phyloP scores from a whole-genome alignment of 2,888 invertebrate genomes.

The Pristionchus exspectatus region DNA sequence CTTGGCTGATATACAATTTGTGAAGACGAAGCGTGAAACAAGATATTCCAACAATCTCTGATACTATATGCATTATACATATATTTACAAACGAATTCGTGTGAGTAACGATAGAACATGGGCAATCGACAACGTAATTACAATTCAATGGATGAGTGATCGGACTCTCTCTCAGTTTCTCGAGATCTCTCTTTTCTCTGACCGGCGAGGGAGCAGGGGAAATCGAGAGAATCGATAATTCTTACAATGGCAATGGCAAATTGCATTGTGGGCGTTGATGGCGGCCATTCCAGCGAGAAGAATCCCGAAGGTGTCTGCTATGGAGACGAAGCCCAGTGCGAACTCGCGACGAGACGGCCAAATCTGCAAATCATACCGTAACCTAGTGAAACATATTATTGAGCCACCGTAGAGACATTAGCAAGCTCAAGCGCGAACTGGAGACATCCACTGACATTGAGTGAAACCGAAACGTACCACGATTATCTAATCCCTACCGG shows the following conservation, averaged over 20 bases:
- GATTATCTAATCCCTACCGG: too few species aligned
- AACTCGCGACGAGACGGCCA: slow-evolving; percentile 81
- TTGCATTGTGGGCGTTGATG: slow-evolving; percentile 87
- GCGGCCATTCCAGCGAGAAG: slow-evolving; percentile 86
- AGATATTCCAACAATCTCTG: background rate
- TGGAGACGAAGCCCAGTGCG: slow-evolving; percentile 87
- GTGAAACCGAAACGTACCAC: too few species aligned
- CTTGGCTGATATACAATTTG: background rate
- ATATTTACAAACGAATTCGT: background rate
- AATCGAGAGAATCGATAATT: background rate
- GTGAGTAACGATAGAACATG: too few species aligned
- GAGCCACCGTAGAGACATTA: too few species aligned
- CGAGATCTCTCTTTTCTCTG: background rate
- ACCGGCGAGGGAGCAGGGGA: background rate
- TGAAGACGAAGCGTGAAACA: background rate
- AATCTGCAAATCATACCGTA: slow-evolving; percentile 60
- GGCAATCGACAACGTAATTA: too few species aligned
- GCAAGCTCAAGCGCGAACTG: too few species aligned
- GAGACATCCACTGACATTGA: too few species aligned
- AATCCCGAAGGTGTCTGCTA: slow-evolving; percentile 86
- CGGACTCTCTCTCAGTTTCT: too few species aligned
- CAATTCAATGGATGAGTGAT: too few species aligned
- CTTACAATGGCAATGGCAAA: slow-evolving; percentile 81
- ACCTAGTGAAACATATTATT: background rate
- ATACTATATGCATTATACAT: background rate